Evolutionary conservation across 2,888 invertebrate genomes (phyloP).

Genomic region (Argynnis bischoffii): DNA sequence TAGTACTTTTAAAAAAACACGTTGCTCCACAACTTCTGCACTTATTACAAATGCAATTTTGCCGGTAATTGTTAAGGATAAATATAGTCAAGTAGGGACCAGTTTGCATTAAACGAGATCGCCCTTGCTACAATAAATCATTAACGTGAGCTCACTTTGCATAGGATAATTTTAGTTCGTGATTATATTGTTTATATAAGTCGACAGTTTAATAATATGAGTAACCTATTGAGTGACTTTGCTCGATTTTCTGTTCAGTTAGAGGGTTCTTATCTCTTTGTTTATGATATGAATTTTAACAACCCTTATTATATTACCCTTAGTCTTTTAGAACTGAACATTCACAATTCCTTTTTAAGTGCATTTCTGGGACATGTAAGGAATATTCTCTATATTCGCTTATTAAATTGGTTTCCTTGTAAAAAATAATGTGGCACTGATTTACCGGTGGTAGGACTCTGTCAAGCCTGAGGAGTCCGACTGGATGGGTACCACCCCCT

Average conservation of each 20-base stretch:
- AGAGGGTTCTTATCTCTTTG: background rate
- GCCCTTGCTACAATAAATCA: conserved; percentile 32
- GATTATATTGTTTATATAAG: conserved; percentile 32
- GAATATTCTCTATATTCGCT: too few species aligned
- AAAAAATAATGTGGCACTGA: too few species aligned
- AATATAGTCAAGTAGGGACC: conserved; percentile 27
- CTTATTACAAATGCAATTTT: conserved; percentile 28
- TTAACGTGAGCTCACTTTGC: conserved; percentile 24
- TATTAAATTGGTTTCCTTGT: too few species aligned
- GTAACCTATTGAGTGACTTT: conserved; percentile 14
- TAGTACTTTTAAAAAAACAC: conserved; percentile 6
- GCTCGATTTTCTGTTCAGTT: conserved; percentile 3
- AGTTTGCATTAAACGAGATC: conserved; percentile 29
- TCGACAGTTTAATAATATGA: conserved; percentile 28
- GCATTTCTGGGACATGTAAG: too few species aligned
- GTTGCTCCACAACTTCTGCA: conserved; percentile 16
- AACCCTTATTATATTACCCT: too few species aligned
- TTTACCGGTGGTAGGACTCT: too few species aligned
- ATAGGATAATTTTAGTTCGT: conserved; percentile 27
- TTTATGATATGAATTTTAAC: too few species aligned
- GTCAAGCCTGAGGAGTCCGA: too few species aligned
- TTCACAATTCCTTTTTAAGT: too few species aligned
- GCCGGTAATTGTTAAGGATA: conserved; percentile 31
- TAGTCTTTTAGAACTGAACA: too few species aligned
- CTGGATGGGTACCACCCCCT: too few species aligned